Evolutionary conservation across 2,797 vertebrate genomes (phyloP), one percentile per base, ranked within the genome.

Genomic region (Pipistrellus kuhlii): DNA sequence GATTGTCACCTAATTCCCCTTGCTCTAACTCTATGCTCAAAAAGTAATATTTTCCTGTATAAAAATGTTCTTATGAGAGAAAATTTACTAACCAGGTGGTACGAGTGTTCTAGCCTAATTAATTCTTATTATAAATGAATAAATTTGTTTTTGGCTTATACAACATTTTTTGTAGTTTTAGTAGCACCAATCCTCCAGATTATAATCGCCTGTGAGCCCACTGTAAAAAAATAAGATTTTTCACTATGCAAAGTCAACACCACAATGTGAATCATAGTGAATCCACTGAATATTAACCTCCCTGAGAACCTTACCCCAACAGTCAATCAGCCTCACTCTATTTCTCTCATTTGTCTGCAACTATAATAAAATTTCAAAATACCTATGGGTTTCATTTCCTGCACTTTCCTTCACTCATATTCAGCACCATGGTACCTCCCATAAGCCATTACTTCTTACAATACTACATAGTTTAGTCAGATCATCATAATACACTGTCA

Each of bases 91-190:
- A 55, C 55, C 62, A 92, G 27, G 53, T 92, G 69, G 85, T 38
- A 30, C 57, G 38, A 75, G 4, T 83, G 14, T 69, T 92, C 41
- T 59, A 76, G 44, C 15, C 32, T 95, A 80, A 21, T 87, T 92
- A 53, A 84, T 92, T 96, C 35, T 94, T 46, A 85, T 72, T 85
- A 73, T 80, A 94, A 91, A 55, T 84, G 35, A 91, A 91, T 90
- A 94, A 90, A 88, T n/a, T 78, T 23, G 13, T 85, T 17, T 84
- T 94, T 96, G 57, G 8, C 53, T 82, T 88, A 82, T 30, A 85
- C 25, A 51, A 62, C 4, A 81, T 89, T 91, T 44, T 71, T 89
- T 78, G 27, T 90, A 69, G 51, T 91, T 95, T 90, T 92, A 88
- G 84, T 78, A 71, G 7, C 41, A 71, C 23, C 27, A 59, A 1